Base-by-base conservation (phyloP, 2,888 invertebrate species). In the Parelbella ahira region DNA sequence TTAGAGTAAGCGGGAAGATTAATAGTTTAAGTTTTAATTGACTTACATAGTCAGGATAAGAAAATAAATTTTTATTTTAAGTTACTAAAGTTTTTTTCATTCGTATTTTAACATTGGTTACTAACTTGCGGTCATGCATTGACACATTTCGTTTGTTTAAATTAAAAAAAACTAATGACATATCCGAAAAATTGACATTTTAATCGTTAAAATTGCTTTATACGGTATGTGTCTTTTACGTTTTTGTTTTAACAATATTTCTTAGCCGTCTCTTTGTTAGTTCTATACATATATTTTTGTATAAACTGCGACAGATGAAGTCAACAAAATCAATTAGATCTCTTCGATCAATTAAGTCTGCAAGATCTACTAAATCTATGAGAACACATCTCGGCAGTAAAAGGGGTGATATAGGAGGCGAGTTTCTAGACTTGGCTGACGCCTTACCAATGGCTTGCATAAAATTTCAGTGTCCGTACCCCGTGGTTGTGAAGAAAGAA, bases 381-480 rank as follows among this genome's bases (percentile, higher is more conserved):
- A 50, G 45, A 32, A 33, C 42, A 3, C 23, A 12, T 9, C 36
- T 13, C 27, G 36, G 41, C 5, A 42, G 9, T 12, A 33, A 32
- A 2, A 33, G 23, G n/a, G 33, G 13, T 2, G 32, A 46, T 3
- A 11, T n/a, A 4, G 47, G 43, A 2, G 43, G 37, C 2, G 47
- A 49, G 3, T 23, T 44, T 1, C 7, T 55, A n/a, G 53, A 54
- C n/a, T 51, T 67, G 13, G 62, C 57, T 6, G 51, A 54, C 7
- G 42, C 49, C 6, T 33, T 68, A 9, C 43, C 48, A 9, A 27
- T 37, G 2, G 56, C 55, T 2, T 61, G 60, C 43, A 46, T 29
- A 5, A 61, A 55, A 37, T 67, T 58, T 18, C 15, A 36, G 3
- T 69, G 68, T 19, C 58, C 62, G 0, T 53, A 54, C 15, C 21